Evolutionary conservation across 2,888 invertebrate species (phyloP), one percentile per base, ranked within the genome.

Genomic region (Apocheima hispidaria): DNA sequence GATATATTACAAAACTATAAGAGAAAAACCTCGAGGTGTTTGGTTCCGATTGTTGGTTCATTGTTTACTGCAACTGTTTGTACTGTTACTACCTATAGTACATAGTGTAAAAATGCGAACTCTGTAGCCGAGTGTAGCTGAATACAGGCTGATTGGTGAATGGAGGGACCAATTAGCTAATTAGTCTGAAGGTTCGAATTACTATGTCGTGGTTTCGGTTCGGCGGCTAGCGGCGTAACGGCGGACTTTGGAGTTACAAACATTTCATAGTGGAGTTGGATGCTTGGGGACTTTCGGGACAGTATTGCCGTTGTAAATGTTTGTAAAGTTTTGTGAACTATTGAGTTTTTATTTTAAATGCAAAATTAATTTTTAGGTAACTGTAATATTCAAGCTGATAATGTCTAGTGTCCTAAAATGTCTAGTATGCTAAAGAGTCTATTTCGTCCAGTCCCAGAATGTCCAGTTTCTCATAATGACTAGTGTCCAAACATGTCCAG

Each of bases 131-230:
- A 60, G 55, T 9, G 26, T 44, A 26, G 35, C 26, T 51, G 55
- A 60, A 60, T 60, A 26, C 38, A 4, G 40, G 36, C 30, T 55
- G 55, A 55, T 55, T 51, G 55, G 54, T 55, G 60, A 55, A 50
- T 43, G 33, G 53, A 36, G 21, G 51, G 40, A 60, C 44, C 50
- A 60, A 60, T 61, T 51, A 33, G 61, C 40, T 61, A 61, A 61
- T 61, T 61, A 61, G 61, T 52, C 26, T 21, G 55, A 21, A 5
- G 50, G 12, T 57, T 35, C 35, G 50, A 51, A 44, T n/a, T n/a
- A n/a, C n/a, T n/a, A n/a, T 38, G 28, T 50, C 20, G 57, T 21
- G 33, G 40, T 28, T 35, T 46, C 20, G 28, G 54, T 20, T 46
- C 26, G 46, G 26, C 6, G 21, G 28, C 44, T n/a, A 41, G 20